Base-by-base conservation (phyloP, 2,113 vertebrate genomes). In the Brevimyrus niger region DNA sequence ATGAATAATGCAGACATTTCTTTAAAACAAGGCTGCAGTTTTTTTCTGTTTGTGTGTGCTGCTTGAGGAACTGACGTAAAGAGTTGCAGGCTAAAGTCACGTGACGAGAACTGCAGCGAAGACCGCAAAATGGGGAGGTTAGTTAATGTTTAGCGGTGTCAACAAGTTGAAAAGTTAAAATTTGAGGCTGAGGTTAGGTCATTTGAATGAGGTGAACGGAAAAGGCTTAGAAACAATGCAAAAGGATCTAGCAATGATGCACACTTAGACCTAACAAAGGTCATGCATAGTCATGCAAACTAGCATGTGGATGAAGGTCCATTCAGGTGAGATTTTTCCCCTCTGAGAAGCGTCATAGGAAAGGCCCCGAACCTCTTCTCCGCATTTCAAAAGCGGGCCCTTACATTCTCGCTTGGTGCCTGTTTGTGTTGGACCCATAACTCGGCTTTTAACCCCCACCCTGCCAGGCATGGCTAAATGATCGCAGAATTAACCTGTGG, bases 401-500 rank as follows among this genome's bases (percentile, higher is more conserved):
- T 88, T 55, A 50, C 90, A 85, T 84, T 61, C 48, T 86, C 7
- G 15, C 44, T 47, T 50, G 31, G 42, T 51, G 42, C 87, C 65
- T 84, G 86, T 84, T 82, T 3, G 55, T 88, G 46, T 90, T 88
- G 88, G 82, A 44, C 31, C 48, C 55, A 51, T 69, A 90, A 90
- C 87, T 80, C 31, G 8, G 27, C 80, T 84, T 48, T 90, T 90
- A 90, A 90, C 90, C 87, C 88, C 27, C 27, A 47, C 53, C 87
- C 87, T 44, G 47, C 82, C 90, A 85, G 51, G 80, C 53, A 38
- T 86, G 44, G 76, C 51, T 90, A 76, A 88, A 88, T n/a, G 80
- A 58, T 58, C 23, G 5, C 73, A 88, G 87, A 85, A 85, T 90
- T 88, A 88, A 88, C 87, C 80, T 90, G 55, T 31, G 51, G 83